phyloP scores from a whole-genome alignment of 92 coral and sea anemone species.

The Phenganax marumi region DNA sequence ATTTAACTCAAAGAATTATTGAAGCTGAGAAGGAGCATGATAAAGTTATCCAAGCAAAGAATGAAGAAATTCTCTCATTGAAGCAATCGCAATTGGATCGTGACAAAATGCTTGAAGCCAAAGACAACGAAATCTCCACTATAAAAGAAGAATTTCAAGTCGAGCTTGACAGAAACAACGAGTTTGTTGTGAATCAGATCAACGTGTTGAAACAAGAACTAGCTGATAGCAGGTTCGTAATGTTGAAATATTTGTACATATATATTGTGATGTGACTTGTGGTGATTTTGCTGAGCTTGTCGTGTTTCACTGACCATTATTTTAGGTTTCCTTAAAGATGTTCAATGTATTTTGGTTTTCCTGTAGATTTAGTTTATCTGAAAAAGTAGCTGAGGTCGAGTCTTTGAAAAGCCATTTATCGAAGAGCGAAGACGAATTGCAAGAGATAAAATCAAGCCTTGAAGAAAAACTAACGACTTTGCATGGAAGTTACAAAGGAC shows the following conservation, averaged over 20 bases:
- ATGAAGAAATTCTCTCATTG: conserved; percentile 8
- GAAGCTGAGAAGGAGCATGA: conserved; percentile 14
- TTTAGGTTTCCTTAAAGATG: not conserved
- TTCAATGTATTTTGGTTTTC: not conserved
- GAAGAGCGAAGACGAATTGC: conserved; percentile 56
- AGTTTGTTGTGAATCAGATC: conserved; percentile 56
- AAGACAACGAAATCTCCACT: conserved; percentile 51
- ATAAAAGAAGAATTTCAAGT: conserved; percentile 55
- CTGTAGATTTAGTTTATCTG: conserved; percentile 25
- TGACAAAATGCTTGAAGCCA: conserved; percentile 46
- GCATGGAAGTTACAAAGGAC: not conserved
- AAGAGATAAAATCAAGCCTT: conserved; percentile 40
- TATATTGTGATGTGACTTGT: too few species aligned
- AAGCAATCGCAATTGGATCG: conserved; percentile 43
- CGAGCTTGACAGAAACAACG: conserved; percentile 58
- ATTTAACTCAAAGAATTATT: conserved; percentile 22
- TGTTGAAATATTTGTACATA: not conserved
- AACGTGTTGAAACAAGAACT: conserved; percentile 44
- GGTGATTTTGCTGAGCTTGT: too few species aligned
- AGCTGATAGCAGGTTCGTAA: conserved; percentile 30
- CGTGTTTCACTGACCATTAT: too few species aligned
- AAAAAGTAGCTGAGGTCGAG: conserved; percentile 54
- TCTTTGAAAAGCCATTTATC: conserved; percentile 30
- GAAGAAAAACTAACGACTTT: not conserved
- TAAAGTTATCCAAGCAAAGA: not conserved